phyloP scores from a whole-genome alignment of 1,140 invertebrate genomes.

The Dendroctonus ponderosae region DNA sequence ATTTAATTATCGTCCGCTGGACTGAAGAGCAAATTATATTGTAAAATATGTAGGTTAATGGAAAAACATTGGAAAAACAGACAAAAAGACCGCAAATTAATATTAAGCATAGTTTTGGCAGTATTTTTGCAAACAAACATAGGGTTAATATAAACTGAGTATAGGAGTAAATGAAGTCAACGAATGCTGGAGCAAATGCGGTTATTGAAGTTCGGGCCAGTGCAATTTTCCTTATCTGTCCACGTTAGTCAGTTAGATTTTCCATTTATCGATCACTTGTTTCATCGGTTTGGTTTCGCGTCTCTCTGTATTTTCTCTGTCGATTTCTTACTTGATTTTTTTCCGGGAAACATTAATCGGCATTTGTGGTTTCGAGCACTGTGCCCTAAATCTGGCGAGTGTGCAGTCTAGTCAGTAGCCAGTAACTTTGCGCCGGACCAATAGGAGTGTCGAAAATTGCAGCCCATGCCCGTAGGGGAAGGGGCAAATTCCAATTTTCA shows the following conservation, averaged over 20 bases:
- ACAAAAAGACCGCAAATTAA: conserved; percentile 16
- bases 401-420: conserved; percentile 49
- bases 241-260: too few species aligned
- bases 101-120: conserved; percentile 48
- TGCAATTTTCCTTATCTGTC: conserved; percentile 38
- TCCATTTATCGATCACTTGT: too few species aligned
- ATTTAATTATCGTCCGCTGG: conserved; percentile 1
- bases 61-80: conserved; percentile 31
- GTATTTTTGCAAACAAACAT: conserved; percentile 51
- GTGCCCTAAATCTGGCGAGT: conserved; percentile 47
- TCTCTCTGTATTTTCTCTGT: too few species aligned
- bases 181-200: too few species aligned
- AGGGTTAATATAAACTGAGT: conserved; percentile 35
- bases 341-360: conserved; percentile 1
- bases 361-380: conserved; percentile 38
- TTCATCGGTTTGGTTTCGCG: too few species aligned
- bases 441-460: background rate
- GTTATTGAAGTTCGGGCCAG: conserved; percentile 34
- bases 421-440: conserved; percentile 38
- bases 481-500: too few species aligned
- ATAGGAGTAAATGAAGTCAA: background rate
- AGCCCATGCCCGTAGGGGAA: too few species aligned
- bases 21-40: conserved; percentile 18
- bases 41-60: conserved; percentile 18
- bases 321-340: background rate